Percentiles rank a stretch among this genome's conserved stretches.
These are phyloP conservation scores for Polymixis flavicincta DNA, from an alignment of 2,888 invertebrate species.

Conservation along the genomic window DNA sequence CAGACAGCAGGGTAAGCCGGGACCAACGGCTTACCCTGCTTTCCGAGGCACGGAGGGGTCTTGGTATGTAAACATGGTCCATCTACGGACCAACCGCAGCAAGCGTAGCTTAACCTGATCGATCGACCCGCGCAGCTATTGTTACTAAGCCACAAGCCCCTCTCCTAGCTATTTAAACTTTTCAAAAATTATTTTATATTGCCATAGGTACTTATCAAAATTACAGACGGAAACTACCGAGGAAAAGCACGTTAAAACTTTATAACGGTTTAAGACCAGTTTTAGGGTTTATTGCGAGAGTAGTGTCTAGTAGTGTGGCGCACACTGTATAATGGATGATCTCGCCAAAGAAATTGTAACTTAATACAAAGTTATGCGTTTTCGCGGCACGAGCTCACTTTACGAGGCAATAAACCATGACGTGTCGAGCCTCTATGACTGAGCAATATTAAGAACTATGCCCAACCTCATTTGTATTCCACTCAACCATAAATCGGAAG, in stretches of 20 bases:
- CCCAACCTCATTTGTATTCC: conserved; percentile 82
- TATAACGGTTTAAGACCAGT: conserved; percentile 43
- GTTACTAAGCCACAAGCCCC: no score
- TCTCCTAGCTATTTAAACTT: no score
- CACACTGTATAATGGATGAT: conserved; percentile 68
- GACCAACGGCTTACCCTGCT: no score
- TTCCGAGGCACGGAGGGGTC: no score
- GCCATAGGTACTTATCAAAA: conserved; percentile 33
- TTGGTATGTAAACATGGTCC: no score
- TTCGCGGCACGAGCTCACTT: conserved; percentile 84
- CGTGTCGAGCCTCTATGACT: conserved; percentile 81
- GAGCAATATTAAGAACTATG: conserved; percentile 83
- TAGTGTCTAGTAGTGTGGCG: conserved; percentile 55
- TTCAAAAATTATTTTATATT: conserved; percentile 19
- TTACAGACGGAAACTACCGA: conserved; percentile 18
- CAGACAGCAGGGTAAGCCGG: no score
- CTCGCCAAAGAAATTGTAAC: conserved; percentile 80
- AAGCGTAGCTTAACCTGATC: no score
- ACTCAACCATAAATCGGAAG: conserved; percentile 81
- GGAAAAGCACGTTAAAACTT: conserved; percentile 36
- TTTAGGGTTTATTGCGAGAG: conserved; percentile 52
- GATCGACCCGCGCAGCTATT: no score
- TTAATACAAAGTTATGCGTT: conserved; percentile 85
- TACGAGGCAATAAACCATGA: conserved; percentile 85
- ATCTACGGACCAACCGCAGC: no score